A percentile compares a stretch with the other conserved stretches of the same genome.
Conservation (phyloP, 1,140 invertebrate species). For the Gonatopus flavifemur region DNA sequence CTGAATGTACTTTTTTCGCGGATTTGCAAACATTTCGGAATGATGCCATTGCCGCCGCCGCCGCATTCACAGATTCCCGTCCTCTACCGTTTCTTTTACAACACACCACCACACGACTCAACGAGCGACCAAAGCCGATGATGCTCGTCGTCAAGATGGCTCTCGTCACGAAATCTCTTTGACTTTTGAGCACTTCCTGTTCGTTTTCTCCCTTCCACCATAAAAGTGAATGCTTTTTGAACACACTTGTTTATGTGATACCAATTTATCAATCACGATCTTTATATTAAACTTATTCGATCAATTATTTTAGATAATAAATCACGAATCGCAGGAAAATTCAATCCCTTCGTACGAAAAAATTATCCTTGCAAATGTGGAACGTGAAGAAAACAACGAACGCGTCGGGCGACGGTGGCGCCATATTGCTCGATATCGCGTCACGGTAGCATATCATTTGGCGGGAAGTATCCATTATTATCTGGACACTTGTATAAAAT, state of each 20-base stretch:
- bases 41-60: slow-evolving; percentile 26
- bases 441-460: slow-evolving; percentile 35
- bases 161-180: slow-evolving; percentile 39
- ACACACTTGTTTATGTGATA: slow-evolving; percentile 31
- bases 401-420: slow-evolving; percentile 45
- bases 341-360: slow-evolving; percentile 19
- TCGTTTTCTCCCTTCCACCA: no score
- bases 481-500: no score
- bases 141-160: slow-evolving; percentile 47
- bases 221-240: slow-evolving; percentile 40
- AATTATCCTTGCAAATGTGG: slow-evolving; percentile 31
- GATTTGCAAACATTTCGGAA: slow-evolving; percentile 23
- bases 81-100: slow-evolving; percentile 18
- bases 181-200: slow-evolving; percentile 42
- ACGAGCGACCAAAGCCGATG: slow-evolving; percentile 39
- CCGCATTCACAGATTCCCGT: slow-evolving; percentile 20
- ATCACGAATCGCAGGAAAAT: slow-evolving; percentile 30
- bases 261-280: slow-evolving; percentile 9
- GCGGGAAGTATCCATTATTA: no score
- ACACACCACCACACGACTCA: no score
- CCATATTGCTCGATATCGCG: slow-evolving; percentile 24
- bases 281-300: no score
- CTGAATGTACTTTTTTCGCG: neutral
- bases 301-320: slow-evolving; percentile 15
- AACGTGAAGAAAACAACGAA: slow-evolving; percentile 43